A percentile compares a stretch with the other conserved stretches of the same genome.
Evolutionary conservation across 1,140 invertebrate species (phyloP).

Genomic region (Aphelinus certus): DNA sequence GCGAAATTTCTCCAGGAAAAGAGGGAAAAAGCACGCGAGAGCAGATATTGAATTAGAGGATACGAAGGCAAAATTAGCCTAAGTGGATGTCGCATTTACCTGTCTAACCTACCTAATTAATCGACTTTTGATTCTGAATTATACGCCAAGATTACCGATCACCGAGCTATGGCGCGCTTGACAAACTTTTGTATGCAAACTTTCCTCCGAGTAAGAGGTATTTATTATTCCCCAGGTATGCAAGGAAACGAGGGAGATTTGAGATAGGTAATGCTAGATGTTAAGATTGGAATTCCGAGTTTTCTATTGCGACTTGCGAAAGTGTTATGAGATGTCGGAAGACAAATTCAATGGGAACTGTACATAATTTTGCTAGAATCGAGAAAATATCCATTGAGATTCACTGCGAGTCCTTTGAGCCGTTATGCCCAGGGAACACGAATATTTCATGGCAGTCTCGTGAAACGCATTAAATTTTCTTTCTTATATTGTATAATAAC

Average conservation of each 20-base stretch:
- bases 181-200: constrained; percentile 10
- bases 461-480: no score
- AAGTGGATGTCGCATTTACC: constrained; percentile 29
- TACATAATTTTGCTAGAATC: background rate
- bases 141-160: background rate
- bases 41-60: background rate
- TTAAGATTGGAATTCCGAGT: background rate
- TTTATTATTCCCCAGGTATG: background rate
- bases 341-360: background rate
- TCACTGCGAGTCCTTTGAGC: no score
- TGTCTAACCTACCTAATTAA: constrained; percentile 31
- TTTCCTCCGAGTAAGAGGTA: background rate
- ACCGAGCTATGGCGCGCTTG: background rate
- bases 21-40: no score
- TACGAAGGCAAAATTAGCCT: constrained; percentile 20
- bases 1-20: background rate
- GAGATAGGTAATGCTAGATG: background rate
- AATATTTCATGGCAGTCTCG: no score
- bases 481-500: no score
- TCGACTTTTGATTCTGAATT: constrained; percentile 6
- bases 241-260: background rate
- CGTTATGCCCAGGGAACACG: no score
- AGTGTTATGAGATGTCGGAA: background rate
- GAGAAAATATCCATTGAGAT: no score
- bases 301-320: constrained; percentile 3